These are phyloP conservation scores for Melangyna quadrimaculata DNA, from an alignment of 2,888 invertebrate species.

Conservation along the genomic window DNA sequence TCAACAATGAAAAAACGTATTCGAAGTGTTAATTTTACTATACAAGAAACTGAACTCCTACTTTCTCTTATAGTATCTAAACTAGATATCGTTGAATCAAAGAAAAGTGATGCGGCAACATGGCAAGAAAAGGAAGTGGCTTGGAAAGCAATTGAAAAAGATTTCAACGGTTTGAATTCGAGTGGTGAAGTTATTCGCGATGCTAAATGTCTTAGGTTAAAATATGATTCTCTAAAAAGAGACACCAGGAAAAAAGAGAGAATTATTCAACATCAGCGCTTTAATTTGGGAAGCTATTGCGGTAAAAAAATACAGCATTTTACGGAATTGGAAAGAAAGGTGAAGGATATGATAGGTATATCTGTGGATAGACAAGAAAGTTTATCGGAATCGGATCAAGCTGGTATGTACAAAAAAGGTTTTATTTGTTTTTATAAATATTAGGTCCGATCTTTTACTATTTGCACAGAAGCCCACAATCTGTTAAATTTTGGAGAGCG, in stretches of 20 bases:
- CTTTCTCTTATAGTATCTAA: not conserved
- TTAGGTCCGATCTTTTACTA: no score
- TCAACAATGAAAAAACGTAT: slow-evolving; percentile 22
- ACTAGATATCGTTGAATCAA: not conserved
- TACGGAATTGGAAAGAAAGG: not conserved
- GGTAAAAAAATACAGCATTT: not conserved
- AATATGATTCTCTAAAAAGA: slow-evolving; percentile 5
- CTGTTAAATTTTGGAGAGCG: no score
- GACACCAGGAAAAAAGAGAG: not conserved
- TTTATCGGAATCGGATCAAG: not conserved
- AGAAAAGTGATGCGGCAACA: not conserved
- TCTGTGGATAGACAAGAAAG: not conserved
- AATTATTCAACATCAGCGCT: not conserved
- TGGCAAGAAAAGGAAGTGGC: slow-evolving; percentile 3
- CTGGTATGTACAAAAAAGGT: not conserved
- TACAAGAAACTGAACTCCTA: not conserved
- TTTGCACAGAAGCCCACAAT: no score
- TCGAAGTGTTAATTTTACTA: slow-evolving; percentile 1
- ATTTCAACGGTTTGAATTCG: not conserved
- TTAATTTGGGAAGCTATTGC: not conserved
- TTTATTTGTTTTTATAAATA: no score
- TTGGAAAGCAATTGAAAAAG: not conserved
- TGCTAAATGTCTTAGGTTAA: not conserved
- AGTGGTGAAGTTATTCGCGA: not conserved
- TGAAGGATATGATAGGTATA: not conserved